phyloP scores from a whole-genome alignment of 2,797 vertebrate genomes.

The Selene dorsalis region DNA sequence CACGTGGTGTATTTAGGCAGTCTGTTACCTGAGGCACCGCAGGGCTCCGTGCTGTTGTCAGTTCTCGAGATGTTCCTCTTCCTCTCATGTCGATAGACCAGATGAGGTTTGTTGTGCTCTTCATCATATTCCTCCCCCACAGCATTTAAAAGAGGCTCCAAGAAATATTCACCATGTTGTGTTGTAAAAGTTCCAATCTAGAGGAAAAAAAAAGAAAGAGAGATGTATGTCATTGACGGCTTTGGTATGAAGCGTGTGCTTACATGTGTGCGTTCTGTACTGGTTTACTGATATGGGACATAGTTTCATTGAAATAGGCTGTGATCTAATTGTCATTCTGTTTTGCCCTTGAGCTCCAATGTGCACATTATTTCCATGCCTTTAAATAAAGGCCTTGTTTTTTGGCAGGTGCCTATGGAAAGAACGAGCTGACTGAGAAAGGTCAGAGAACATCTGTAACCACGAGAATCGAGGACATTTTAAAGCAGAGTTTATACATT shows the following conservation, averaged over 20 bases:
- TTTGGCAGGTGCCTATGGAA: constrained; percentile 55
- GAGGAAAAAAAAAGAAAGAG: constrained; percentile 38
- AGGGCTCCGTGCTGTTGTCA: constrained; percentile 77
- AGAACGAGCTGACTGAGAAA: constrained; percentile 56
- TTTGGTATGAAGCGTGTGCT: constrained; percentile 26
- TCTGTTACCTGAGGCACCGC: constrained; percentile 91
- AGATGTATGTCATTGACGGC: constrained; percentile 32
- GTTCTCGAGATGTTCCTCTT: constrained; percentile 70
- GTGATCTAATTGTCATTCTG: constrained; percentile 36
- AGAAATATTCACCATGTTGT: constrained; percentile 92
- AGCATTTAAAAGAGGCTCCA: constrained; percentile 91
- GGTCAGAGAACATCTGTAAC: constrained; percentile 24
- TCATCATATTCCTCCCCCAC: constrained; percentile 89
- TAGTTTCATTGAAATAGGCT: constrained; percentile 49
- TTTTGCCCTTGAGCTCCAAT: constrained; percentile 44
- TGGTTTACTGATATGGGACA: constrained; percentile 23
- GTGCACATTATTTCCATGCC: constrained; percentile 49
- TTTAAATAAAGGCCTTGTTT: constrained; percentile 29
- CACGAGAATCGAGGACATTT: constrained; percentile 3
- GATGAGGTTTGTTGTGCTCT: constrained; percentile 94
- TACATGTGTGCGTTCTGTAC: constrained; percentile 23
- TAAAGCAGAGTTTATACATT: background rate
- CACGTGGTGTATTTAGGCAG: constrained; percentile 49
- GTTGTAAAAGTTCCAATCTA: constrained; percentile 95
- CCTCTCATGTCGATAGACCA: constrained; percentile 91